Conservation (phyloP, 2,113 vertebrate genomes). For the Capricornis sumatraensis region DNA sequence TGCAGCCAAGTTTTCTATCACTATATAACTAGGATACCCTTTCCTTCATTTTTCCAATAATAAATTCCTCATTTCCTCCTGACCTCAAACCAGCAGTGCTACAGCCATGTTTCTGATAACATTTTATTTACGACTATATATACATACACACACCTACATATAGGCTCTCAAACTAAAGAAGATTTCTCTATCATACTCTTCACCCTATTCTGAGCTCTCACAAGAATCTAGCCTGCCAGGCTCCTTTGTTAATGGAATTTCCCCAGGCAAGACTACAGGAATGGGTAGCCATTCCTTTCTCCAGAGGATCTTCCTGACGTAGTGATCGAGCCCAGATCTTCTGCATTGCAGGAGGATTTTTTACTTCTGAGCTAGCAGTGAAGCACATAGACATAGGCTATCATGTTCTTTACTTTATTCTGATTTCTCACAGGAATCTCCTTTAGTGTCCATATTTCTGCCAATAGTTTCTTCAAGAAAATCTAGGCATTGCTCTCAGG, state of each 20-base stretch:
- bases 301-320: neutral
- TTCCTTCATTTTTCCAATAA: neutral
- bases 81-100: neutral
- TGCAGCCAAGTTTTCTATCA: neutral
- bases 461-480: neutral
- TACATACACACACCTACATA: neutral
- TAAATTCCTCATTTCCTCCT: neutral
- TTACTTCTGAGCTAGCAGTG: neutral
- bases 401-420: neutral
- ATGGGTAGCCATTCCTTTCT: neutral
- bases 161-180: neutral
- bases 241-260: neutral
- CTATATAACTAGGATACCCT: neutral
- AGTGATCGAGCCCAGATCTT: neutral
- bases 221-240: neutral
- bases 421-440: neutral
- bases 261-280: neutral
- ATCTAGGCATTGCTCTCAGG: neutral
- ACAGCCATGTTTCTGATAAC: neutral
- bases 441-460: neutral
- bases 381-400: neutral
- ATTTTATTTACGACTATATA: neutral
- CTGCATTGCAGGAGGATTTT: neutral
- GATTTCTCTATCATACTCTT: neutral
- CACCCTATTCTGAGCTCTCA: neutral